These are phyloP conservation scores for Pelobates cultripes DNA, from an alignment of 2,797 vertebrate genomes.

Conservation along the genomic window DNA sequence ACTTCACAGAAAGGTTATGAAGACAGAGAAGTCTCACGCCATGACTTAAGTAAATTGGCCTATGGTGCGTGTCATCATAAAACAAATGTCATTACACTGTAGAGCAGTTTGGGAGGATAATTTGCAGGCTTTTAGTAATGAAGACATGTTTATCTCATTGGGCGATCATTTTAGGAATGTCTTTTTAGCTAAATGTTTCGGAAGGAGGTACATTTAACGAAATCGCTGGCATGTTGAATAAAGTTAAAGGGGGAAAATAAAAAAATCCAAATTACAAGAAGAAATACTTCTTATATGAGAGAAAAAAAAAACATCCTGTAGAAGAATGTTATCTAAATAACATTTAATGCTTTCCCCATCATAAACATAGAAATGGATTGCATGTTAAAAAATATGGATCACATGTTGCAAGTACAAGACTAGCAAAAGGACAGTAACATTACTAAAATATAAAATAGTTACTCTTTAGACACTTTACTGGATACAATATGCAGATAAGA, in stretches of 20 bases:
- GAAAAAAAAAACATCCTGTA: not conserved
- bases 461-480: constrained; percentile 28
- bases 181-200: constrained; percentile 40
- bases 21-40: constrained; percentile 15
- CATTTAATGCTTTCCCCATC: not conserved
- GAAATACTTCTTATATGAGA: no score
- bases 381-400: not conserved
- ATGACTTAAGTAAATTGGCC: constrained; percentile 12
- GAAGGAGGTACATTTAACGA: constrained; percentile 23
- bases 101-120: constrained; percentile 4
- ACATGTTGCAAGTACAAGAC: constrained; percentile 11
- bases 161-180: constrained; percentile 22
- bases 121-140: constrained; percentile 36
- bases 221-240: not conserved
- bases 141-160: constrained; percentile 34
- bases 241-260: not conserved
- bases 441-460: constrained; percentile 37
- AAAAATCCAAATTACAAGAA: no score
- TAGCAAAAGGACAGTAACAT: constrained; percentile 37
- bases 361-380: not conserved
- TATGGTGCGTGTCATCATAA: not conserved
- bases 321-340: not conserved
- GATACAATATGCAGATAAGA: not conserved
- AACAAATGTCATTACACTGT: constrained; percentile 32
- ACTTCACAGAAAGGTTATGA: not conserved